Evolutionary conservation across 2,797 vertebrate genomes (phyloP).

Genomic region (Passerculus sandwichensis): DNA sequence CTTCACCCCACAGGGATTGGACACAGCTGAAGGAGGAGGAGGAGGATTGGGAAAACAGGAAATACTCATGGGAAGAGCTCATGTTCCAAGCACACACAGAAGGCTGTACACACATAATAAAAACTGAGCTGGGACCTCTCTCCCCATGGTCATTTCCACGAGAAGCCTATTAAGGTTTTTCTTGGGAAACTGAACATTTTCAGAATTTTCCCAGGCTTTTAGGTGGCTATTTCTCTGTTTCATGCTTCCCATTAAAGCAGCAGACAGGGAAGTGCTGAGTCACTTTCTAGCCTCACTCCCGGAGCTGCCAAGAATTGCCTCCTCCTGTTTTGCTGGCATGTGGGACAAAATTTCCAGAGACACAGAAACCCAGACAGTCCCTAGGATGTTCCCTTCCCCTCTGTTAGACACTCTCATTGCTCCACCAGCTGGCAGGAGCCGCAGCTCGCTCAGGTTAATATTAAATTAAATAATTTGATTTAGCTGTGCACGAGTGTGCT

Average conservation of each 20-base stretch:
- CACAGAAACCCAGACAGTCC: neutral
- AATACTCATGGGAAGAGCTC: neutral
- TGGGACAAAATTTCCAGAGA: neutral
- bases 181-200: neutral
- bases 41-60: neutral
- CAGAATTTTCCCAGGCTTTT: neutral
- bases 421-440: constrained; percentile 2
- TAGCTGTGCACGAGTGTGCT: fast-evolving
- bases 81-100: neutral
- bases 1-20: neutral
- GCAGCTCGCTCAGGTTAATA: neutral
- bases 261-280: neutral
- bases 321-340: neutral
- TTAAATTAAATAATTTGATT: neutral
- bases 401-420: neutral
- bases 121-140: neutral
- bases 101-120: fast-evolving
- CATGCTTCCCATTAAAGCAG: neutral
- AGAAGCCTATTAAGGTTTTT: neutral
- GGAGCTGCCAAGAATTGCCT: neutral
- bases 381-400: neutral
- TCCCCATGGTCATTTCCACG: neutral
- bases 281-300: neutral
- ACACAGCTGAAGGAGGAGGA: neutral
- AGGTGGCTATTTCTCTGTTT: neutral